Base-by-base conservation (phyloP, 2,888 invertebrate genomes). In the Pherbina coryleti region DNA sequence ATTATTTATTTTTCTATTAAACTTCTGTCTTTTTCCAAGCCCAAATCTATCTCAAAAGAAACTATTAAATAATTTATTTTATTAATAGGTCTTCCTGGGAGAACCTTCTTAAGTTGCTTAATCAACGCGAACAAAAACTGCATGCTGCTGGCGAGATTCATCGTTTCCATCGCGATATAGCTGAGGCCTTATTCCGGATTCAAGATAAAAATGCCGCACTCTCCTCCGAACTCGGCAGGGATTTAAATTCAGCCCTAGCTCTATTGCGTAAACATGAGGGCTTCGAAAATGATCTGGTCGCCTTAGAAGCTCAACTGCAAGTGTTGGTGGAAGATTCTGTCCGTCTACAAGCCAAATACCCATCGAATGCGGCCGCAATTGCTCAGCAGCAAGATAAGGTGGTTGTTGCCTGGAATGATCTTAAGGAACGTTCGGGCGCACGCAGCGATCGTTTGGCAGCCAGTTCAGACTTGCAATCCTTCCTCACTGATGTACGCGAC, bases 131-230 rank as follows among this genome's bases (percentile, higher is more conserved):
- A 81, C 93, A 95, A 80, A 94, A 97, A 60, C 91, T 99, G 55
- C 94, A 95, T 86, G 98, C 97, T 0, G 99, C 99, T 1, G 98
- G 97, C 11, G 98, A 98, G 91, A 97, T 99, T 82, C 99, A 99
- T 90, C 93, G 98, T 76, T 99, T 98, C 92, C 98, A 99, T 90
- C 93, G 98, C 75, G 98, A 98, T 90, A 97, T 96, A 1, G 96
- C 95, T 28, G 98, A 98, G 86, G 95, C 97, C 2, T 90, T 97
- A 9, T 94, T 96, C 57, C 92, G 98, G 31, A 97, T 97, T 57
- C 96, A 95, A 82, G 98, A 97, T 88, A 97, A 98, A 87, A 94
- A 95, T 80, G 95, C 95, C 0, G 95, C 94, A 3, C 92, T 99
- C 60, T 95, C 96, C 0, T 94, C 94, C 1, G 95, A 96, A 81